Conservation (phyloP, 2,888 invertebrate species). For the Lacanobia wlatinum region DNA sequence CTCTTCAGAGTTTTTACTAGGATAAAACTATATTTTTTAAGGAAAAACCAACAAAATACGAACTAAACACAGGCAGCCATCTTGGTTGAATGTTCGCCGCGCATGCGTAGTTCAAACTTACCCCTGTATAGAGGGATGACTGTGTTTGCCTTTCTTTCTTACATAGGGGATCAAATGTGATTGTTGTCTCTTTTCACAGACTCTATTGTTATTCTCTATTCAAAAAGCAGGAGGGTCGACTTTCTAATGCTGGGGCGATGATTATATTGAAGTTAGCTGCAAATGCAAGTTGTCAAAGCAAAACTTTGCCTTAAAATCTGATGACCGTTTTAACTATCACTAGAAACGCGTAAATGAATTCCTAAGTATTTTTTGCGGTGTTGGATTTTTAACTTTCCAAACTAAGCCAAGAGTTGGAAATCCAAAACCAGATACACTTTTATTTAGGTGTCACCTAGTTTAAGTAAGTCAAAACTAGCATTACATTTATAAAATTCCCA, state of each 20-base stretch:
- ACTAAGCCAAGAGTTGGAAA: background rate
- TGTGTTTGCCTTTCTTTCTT: constrained; percentile 70
- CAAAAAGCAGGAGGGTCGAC: constrained; percentile 79
- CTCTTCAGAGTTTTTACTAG: background rate
- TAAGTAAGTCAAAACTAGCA: background rate
- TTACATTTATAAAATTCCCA: background rate
- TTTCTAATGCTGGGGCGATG: constrained; percentile 75
- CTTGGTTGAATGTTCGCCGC: constrained; percentile 80
- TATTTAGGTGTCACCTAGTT: background rate
- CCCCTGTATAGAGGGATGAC: constrained; percentile 81
- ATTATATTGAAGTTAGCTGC: constrained; percentile 78
- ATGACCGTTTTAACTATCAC: too few species aligned
- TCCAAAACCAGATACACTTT: background rate
- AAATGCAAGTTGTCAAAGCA: constrained; percentile 27
- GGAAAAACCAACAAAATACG: constrained; percentile 71
- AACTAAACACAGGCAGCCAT: constrained; percentile 85
- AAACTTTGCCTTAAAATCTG: constrained; percentile 1
- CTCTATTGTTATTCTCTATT: constrained; percentile 82
- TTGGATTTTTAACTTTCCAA: background rate
- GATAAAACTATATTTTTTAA: constrained; percentile 20
- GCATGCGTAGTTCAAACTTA: constrained; percentile 80
- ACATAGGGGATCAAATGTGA: constrained; percentile 20
- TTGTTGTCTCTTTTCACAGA: constrained; percentile 66
- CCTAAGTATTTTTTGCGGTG: background rate
- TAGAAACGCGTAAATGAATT: background rate